These are phyloP conservation scores for Danio albolineatus DNA, from an alignment of 2,797 vertebrate genomes.

Conservation along the genomic window DNA sequence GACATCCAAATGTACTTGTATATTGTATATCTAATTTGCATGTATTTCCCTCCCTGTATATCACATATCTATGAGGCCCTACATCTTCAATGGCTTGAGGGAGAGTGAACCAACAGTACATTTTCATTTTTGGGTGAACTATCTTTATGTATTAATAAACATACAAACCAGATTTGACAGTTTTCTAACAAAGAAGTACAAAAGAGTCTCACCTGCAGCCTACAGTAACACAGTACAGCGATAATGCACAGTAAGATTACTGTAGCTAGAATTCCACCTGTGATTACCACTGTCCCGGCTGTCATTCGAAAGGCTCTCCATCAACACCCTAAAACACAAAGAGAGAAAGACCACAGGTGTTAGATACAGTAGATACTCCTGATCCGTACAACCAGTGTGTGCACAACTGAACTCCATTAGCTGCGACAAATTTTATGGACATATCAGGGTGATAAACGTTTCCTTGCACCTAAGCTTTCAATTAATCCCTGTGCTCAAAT, in stretches of 20 bases:
- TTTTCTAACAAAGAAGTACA: neutral
- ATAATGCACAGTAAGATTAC: slow-evolving; percentile 98
- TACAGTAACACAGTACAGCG: slow-evolving; percentile 96
- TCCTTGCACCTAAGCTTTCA: neutral
- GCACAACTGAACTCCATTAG: slow-evolving; percentile 9
- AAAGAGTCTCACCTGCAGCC: slow-evolving; percentile 89
- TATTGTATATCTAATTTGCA: no score
- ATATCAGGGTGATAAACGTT: neutral
- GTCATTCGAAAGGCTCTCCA: slow-evolving; percentile 99
- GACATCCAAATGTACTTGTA: no score
- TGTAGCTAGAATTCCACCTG: slow-evolving; percentile 98
- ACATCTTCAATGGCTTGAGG: no score
- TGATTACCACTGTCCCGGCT: slow-evolving; percentile 99
- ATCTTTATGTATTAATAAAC: neutral
- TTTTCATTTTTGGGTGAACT: no score
- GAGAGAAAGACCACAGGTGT: neutral
- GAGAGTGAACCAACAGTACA: no score
- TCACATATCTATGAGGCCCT: no score
- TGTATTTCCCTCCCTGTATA: no score
- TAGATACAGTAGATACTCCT: neutral
- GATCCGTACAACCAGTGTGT: neutral
- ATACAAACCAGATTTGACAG: neutral
- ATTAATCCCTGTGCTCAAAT: neutral
- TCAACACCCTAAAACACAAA: slow-evolving; percentile 80
- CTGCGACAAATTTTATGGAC: slow-evolving; percentile 31